phyloP scores from a whole-genome alignment of 2,113 vertebrate genomes.

The Procavia capensis region DNA sequence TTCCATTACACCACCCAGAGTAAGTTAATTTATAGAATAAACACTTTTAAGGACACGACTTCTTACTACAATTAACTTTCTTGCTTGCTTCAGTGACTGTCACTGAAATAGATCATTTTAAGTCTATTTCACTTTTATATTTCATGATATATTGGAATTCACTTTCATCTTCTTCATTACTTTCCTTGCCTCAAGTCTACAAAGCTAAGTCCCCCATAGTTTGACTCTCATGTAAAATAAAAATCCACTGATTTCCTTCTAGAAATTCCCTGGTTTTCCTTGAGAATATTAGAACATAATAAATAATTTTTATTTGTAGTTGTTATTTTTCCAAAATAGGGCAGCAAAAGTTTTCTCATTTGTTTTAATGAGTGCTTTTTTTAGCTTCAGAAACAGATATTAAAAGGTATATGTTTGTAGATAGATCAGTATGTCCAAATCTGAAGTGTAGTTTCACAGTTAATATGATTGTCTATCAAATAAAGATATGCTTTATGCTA shows the following conservation, averaged over 20 bases:
- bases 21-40: not conserved
- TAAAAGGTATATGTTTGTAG: not conserved
- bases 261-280: not conserved
- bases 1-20: not conserved
- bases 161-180: not conserved
- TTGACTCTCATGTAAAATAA: not conserved
- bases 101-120: not conserved
- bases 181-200: not conserved
- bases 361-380: not conserved
- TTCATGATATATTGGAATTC: not conserved
- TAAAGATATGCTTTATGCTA: not conserved
- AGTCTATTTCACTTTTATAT: constrained; percentile 23
- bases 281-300: not conserved
- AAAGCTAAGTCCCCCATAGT: not conserved
- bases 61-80: constrained; percentile 9
- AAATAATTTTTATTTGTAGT: constrained; percentile 3
- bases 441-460: not conserved
- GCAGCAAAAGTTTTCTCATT: not conserved
- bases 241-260: not conserved
- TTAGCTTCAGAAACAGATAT: not conserved
- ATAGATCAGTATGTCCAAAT: not conserved
- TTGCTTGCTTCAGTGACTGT: not conserved
- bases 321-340: not conserved
- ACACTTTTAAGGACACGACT: not conserved
- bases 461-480: constrained; percentile 29